Evolutionary conservation across 2,113 vertebrate genomes (phyloP), one percentile per base, ranked within the genome.

Genomic region (Protobothrops mucrosquamatus): DNA sequence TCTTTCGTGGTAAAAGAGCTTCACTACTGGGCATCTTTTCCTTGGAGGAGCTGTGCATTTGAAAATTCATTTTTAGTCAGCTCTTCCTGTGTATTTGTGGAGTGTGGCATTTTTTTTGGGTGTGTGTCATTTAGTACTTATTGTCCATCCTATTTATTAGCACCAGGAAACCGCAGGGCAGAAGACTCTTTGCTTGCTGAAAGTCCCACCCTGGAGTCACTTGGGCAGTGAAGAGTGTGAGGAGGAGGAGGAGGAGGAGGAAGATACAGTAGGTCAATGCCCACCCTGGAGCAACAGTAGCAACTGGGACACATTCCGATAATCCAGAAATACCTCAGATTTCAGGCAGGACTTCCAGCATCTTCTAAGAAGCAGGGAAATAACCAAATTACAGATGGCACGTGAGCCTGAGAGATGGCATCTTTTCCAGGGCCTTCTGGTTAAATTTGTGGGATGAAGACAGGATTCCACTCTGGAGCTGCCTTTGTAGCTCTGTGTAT

Each of bases 231-330:
- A 98, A 54, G 98, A 98, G 93, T 96, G 93, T 91, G 97, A 98
- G 94, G 98, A 98, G 96, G 97, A 98, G 96, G 98, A 46, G 46
- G 97, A 98, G 95, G 98, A 98, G 96, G 97, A 98, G 95, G 98
- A 98, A 96, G 97, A 98, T 95, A 97, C 97, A 97, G 98, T 98
- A 98, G 97, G 98, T 98, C 74, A 18, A 93, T 94, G 52, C 43
- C 91, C 94, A 88, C 93, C 93, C 0, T 18, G 94, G 89, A 0
- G 0, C 92, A 61, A 92, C 86, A 0, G 11, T 14, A 23, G 1
- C 59, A 93, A 91, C 88, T 1, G 95, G 94, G 91, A 94, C 93
- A 96, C 95, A 87, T 2, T 46, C 95, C 93, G 97, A 97, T 94
- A 92, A 94, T 93, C 96, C 96, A 94, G 95, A 52, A 0, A 18